phyloP scores from a whole-genome alignment of 2,797 vertebrate genomes.

The Mormyrops boulengeri region DNA sequence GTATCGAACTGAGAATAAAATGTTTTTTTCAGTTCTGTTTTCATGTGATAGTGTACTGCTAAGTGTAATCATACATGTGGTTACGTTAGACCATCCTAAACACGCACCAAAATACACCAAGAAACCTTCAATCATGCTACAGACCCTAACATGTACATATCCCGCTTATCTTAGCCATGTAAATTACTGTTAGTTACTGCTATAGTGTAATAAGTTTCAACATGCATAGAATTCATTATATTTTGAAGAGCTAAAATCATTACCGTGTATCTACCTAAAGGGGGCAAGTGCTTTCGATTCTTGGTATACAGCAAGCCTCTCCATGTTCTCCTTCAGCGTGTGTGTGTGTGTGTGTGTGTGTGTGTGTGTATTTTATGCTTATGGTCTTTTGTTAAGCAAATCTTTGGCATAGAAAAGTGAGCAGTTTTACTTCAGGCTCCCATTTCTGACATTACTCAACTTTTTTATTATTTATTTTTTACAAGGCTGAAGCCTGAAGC shows the following conservation, averaged over 20 bases:
- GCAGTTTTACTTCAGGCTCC: conserved; percentile 1
- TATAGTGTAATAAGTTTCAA: neutral
- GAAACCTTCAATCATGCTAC: neutral
- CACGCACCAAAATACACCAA: neutral
- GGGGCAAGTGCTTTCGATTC: neutral
- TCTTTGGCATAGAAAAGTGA: conserved; percentile 8
- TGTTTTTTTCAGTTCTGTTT: neutral
- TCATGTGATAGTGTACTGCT: neutral
- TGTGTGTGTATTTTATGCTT: neutral
- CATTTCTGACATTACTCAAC: neutral
- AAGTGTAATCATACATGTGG: neutral
- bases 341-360: neutral
- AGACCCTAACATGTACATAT: neutral
- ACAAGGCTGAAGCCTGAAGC: conserved; percentile 5
- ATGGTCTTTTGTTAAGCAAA: neutral
- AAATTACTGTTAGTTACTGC: neutral
- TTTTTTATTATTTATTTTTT: neutral
- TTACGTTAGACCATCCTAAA: neutral
- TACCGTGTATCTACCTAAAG: neutral
- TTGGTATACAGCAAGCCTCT: neutral
- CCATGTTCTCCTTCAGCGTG: neutral
- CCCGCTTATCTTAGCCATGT: neutral
- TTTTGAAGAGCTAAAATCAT: neutral
- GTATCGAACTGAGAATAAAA: neutral
- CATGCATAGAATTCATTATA: neutral